Base-by-base conservation (phyloP, 2,797 vertebrate species). In the Ammospiza maritima region DNA sequence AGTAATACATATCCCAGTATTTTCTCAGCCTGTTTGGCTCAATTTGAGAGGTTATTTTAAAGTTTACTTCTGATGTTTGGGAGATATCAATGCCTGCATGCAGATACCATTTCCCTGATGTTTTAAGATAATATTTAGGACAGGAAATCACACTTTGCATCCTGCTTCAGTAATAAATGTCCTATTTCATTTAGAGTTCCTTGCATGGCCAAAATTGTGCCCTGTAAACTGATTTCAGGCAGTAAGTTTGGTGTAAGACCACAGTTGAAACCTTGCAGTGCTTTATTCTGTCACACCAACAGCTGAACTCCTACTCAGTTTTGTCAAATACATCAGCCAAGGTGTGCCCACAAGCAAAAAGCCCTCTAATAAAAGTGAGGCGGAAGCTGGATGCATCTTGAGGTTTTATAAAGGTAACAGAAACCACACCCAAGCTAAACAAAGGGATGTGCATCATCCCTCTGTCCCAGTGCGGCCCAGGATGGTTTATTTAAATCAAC, bases 381-480 rank as follows among this genome's bases (percentile, higher is more conserved):
- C 17, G 64, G 60, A 45, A 54, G 27, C 40, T 90, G 78, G 42
- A 32, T 74, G 76, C 7, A 20, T 78, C 81, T 91, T 26, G 21
- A 34, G 4, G 14, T 18, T 91, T 92, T 71, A 45, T 48, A 77
- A 87, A 80, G 58, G 20, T 51, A 71, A 62, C 32, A 54, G 4
- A 64, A 58, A 67, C 15, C 53, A 38, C 27, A 23, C 9, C 22
- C 9, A 22, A 64, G 22, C 4, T 48, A 54, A 88, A 47, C n/a
- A 65, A 47, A 81, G 25, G 25, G 19, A 29, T 36, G 19, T 13
- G 3, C n/a, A 40, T 25, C 22, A 53, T 23, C 16, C 29, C 27
- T 29, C 29, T n/a, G 23, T 60, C 29, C 27, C 0, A 0, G 2
- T 44, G 42, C 20, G 56, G 29, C 11, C 42, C 36, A 42, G 20